Percentiles rank a stretch among this genome's conserved stretches.
phyloP scores from a whole-genome alignment of 2,888 invertebrate genomes.

The Pristionchus japonicus region DNA sequence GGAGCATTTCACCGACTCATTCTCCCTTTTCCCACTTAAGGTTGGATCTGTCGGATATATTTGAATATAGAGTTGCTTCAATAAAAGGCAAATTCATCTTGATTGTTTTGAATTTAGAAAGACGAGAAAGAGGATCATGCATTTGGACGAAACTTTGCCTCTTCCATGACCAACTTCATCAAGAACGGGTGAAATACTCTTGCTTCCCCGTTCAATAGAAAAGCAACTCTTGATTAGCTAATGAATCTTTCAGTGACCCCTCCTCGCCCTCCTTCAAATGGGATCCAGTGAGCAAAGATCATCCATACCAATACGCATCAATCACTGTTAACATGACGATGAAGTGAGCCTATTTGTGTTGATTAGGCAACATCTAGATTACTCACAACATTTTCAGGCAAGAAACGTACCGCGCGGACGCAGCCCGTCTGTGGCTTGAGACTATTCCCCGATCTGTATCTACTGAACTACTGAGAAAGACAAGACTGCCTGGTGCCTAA shows the following conservation, averaged over 20 bases:
- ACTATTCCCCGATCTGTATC: constrained; percentile 52
- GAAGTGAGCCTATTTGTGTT: neutral
- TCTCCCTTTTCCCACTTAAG: neutral
- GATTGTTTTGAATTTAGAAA: neutral
- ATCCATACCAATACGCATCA: constrained; percentile 49
- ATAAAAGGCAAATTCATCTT: too few relatives aligned
- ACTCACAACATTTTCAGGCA: constrained; percentile 47
- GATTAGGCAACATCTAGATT: too few relatives aligned
- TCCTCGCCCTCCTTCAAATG: constrained; percentile 49
- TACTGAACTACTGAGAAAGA: constrained; percentile 46
- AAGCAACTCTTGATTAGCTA: neutral
- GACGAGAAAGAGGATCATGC: neutral
- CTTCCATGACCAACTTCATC: constrained; percentile 12
- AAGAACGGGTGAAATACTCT: constrained; percentile 20
- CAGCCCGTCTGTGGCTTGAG: constrained; percentile 55
- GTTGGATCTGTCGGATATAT: neutral
- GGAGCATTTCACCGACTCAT: neutral
- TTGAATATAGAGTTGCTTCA: too few relatives aligned
- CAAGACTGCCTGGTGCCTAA: constrained; percentile 57
- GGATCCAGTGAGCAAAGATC: constrained; percentile 51
- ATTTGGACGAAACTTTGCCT: neutral
- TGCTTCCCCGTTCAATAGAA: neutral
- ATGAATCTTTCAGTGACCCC: constrained; percentile 47
- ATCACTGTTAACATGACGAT: constrained; percentile 40
- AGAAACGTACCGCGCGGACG: constrained; percentile 51